These are phyloP conservation scores for Catocala fraxini DNA, from an alignment of 2,888 invertebrate species.

Conservation along the genomic window DNA sequence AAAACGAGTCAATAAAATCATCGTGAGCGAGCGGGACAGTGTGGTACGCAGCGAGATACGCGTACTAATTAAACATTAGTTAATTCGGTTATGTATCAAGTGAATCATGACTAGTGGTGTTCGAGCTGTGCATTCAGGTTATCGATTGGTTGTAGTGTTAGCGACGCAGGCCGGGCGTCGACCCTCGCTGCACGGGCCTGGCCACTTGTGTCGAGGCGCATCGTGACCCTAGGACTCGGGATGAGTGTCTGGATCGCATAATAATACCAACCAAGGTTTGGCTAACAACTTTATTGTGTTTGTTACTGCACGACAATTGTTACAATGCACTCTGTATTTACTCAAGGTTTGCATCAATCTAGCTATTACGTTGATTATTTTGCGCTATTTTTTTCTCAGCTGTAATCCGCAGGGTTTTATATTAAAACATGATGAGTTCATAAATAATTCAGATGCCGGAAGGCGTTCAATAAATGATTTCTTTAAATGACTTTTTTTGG, in stretches of 20 bases:
- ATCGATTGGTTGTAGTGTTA: conserved; percentile 78
- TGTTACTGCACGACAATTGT: too few relatives aligned
- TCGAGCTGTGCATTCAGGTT: conserved; percentile 78
- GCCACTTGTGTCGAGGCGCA: conserved; percentile 45
- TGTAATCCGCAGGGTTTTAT: too few relatives aligned
- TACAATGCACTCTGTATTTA: too few relatives aligned
- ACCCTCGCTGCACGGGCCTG: conserved; percentile 64
- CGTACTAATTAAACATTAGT: conserved; percentile 53
- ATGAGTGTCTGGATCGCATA: conserved; percentile 38
- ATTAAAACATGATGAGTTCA: too few relatives aligned
- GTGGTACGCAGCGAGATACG: conserved; percentile 44
- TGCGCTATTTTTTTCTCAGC: too few relatives aligned
- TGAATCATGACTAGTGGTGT: conserved; percentile 73
- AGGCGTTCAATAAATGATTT: too few relatives aligned
- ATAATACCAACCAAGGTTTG: conserved; percentile 29
- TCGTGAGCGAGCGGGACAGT: conserved; percentile 33
- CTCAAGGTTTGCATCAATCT: too few relatives aligned
- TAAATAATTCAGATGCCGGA: too few relatives aligned
- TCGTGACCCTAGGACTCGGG: conserved; percentile 52
- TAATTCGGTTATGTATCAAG: conserved; percentile 56
- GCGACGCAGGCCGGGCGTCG: conserved; percentile 74
- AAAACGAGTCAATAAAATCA: conserved; percentile 35
- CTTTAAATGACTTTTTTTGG: too few relatives aligned
- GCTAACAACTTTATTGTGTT: too few relatives aligned
- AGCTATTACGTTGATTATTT: too few relatives aligned